Conservation (phyloP, 2,888 invertebrate species). For the Platycheirus rosarum region DNA sequence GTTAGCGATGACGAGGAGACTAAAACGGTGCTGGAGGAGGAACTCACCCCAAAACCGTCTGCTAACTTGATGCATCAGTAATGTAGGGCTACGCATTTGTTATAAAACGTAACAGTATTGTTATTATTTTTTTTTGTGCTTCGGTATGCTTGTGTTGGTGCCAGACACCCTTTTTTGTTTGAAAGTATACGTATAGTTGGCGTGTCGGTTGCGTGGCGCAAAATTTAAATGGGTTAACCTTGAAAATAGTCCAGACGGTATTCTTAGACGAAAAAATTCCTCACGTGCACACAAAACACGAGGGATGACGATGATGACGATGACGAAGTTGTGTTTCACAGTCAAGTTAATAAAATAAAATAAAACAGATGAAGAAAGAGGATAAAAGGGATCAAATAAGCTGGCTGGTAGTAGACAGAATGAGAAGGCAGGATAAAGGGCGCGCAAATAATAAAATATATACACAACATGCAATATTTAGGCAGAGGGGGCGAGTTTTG, state of each 20-base stretch:
- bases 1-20: not conserved
- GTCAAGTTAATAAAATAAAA: conserved; percentile 56
- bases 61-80: conserved; percentile 74
- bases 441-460: conserved; percentile 53
- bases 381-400: conserved; percentile 42
- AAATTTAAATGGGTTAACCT: conserved; percentile 73
- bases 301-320: conserved; percentile 46
- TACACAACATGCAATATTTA: not conserved
- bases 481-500: conserved; percentile 14
- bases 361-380: conserved; percentile 1
- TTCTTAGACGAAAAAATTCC: conserved; percentile 72
- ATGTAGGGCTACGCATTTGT: conserved; percentile 72
- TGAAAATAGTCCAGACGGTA: conserved; percentile 74
- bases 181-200: conserved; percentile 24
- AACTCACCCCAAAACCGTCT: conserved; percentile 64
- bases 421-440: conserved; percentile 41
- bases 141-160: conserved; percentile 39
- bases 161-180: conserved; percentile 45
- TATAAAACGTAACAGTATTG: conserved; percentile 71
- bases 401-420: conserved; percentile 12
- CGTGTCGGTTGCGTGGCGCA: conserved; percentile 54
- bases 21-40: conserved; percentile 13
- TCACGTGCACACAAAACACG: conserved; percentile 39
- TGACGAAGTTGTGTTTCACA: conserved; percentile 1
- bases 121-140: conserved; percentile 43